These are phyloP conservation scores for Chrysomallon squamiferum DNA, from an alignment of 1,140 invertebrate genomes.

Conservation along the genomic window DNA sequence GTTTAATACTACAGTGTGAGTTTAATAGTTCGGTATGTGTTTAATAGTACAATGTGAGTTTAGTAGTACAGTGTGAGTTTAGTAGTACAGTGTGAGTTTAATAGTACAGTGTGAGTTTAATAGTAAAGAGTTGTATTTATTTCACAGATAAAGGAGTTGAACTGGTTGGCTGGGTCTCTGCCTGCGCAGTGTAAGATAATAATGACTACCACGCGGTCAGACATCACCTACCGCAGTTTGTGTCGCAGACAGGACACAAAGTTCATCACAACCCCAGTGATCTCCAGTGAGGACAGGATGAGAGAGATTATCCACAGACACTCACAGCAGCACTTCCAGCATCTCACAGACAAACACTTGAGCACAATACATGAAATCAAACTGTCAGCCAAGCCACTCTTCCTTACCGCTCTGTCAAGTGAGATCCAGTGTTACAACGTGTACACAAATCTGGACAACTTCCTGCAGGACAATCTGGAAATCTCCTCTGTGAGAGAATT, in stretches of 20 bases:
- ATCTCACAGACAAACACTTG: slow-evolving; percentile 21
- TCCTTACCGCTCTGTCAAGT: slow-evolving; percentile 36
- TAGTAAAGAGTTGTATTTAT: too few relatives aligned
- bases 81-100: too few relatives aligned
- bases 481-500: slow-evolving; percentile 46
- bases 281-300: slow-evolving; percentile 26
- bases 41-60: too few relatives aligned
- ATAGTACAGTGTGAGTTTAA: too few relatives aligned
- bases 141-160: slow-evolving; percentile 52
- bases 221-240: slow-evolving; percentile 42
- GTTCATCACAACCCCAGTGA: slow-evolving; percentile 25
- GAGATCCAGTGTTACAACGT: slow-evolving; percentile 46
- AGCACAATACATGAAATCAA: slow-evolving; percentile 32
- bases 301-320: slow-evolving; percentile 30
- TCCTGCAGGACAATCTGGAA: slow-evolving; percentile 35
- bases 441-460: slow-evolving; percentile 33
- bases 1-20: too few relatives aligned
- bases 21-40: too few relatives aligned
- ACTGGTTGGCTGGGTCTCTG: slow-evolving; percentile 53
- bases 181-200: slow-evolving; percentile 55
- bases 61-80: too few relatives aligned
- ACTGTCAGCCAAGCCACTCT: slow-evolving; percentile 38
- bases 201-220: slow-evolving; percentile 46
- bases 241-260: slow-evolving; percentile 37
- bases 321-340: slow-evolving; percentile 31